Conservation (phyloP, 2,888 invertebrate species). For the Stenoptilia bipunctidactyla region DNA sequence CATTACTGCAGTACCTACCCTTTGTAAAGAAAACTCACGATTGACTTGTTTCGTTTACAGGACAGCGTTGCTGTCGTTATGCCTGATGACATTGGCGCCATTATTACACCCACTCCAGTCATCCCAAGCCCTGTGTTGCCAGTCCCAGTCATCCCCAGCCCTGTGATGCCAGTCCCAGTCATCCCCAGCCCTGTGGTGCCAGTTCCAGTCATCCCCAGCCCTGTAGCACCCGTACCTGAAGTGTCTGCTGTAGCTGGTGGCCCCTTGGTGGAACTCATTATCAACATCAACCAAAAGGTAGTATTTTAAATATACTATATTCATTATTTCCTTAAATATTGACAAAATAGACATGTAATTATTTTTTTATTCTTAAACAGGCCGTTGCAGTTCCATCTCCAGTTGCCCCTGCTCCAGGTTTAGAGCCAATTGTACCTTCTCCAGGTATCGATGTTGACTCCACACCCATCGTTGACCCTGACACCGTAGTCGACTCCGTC, state of each 20-base stretch:
- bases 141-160: not conserved
- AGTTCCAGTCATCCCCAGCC: slow-evolving; percentile 4
- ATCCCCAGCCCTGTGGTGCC: not conserved
- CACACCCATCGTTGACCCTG: not conserved
- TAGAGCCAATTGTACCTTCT: too few species aligned
- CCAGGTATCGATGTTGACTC: slow-evolving; percentile 3
- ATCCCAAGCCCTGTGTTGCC: slow-evolving; percentile 12
- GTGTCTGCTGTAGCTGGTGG: slow-evolving; percentile 17
- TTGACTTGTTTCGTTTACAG: slow-evolving; percentile 17
- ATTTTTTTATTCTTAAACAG: not conserved
- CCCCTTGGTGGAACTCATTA: slow-evolving; percentile 38
- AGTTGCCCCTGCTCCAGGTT: not conserved
- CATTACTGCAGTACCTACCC: too few species aligned
- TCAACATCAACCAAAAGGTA: slow-evolving; percentile 25
- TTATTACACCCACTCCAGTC: slow-evolving; percentile 6
- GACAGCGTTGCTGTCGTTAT: slow-evolving; percentile 16
- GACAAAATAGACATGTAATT: not conserved
- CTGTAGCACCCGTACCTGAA: slow-evolving; percentile 12
- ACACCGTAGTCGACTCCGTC: slow-evolving; percentile 12
- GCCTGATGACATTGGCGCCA: slow-evolving; percentile 4
- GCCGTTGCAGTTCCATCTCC: not conserved
- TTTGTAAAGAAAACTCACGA: too few species aligned
- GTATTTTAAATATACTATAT: not conserved
- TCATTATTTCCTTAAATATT: not conserved
- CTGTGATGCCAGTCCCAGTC: not conserved